These are phyloP conservation scores for Drosophila albomicans DNA, from an alignment of 1,140 invertebrate genomes.

Conservation along the genomic window DNA sequence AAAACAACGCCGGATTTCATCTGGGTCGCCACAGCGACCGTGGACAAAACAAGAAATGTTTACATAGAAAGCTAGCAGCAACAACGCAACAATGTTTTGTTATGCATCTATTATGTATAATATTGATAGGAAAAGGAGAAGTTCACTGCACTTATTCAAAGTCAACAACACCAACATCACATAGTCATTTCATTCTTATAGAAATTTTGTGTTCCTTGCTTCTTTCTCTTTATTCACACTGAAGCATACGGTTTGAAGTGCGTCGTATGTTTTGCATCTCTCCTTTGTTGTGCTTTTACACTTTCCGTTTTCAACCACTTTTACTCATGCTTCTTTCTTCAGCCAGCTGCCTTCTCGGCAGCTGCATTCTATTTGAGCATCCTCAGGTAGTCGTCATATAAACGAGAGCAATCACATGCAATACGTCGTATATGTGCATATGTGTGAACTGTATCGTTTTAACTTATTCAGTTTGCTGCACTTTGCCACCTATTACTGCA, in stretches of 20 bases:
- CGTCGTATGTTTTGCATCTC: slow-evolving; percentile 31
- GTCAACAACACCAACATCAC: slow-evolving; percentile 12
- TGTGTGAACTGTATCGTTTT: background rate
- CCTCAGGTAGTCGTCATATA: slow-evolving; percentile 23
- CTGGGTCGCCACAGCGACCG: slow-evolving; percentile 35
- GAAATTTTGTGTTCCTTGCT: slow-evolving; percentile 47
- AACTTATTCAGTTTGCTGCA: slow-evolving; percentile 25
- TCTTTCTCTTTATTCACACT: slow-evolving; percentile 29
- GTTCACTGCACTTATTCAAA: slow-evolving; percentile 65
- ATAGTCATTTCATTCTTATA: slow-evolving; percentile 48
- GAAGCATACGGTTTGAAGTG: slow-evolving; percentile 31
- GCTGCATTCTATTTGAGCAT: slow-evolving; percentile 48
- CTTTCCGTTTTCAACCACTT: slow-evolving; percentile 62
- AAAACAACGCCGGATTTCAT: background rate
- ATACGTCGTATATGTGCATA: background rate
- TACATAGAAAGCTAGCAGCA: slow-evolving; percentile 7
- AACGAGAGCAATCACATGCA: slow-evolving; percentile 1
- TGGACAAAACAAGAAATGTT: slow-evolving; percentile 32
- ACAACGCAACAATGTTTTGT: background rate
- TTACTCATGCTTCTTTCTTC: slow-evolving; percentile 21
- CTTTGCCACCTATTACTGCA: slow-evolving; percentile 15
- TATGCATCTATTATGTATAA: slow-evolving; percentile 6
- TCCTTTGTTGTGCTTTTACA: slow-evolving; percentile 46
- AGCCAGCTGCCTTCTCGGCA: slow-evolving; percentile 23
- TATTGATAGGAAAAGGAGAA: slow-evolving; percentile 51